Evolutionary conservation across 2,888 invertebrate genomes (phyloP).

Genomic region (Acrocyrtus sp.): DNA sequence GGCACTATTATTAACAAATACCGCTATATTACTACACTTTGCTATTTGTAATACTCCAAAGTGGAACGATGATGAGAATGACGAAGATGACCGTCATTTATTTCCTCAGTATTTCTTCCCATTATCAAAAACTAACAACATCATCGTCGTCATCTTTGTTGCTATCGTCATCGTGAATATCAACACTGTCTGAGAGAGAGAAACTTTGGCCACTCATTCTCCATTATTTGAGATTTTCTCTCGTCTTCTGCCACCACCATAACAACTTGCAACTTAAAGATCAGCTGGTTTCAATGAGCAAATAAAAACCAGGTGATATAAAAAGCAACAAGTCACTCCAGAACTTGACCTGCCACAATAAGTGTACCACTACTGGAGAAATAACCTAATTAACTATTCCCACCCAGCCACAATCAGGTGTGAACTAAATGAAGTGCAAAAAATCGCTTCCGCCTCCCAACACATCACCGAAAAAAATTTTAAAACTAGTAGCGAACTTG

Average conservation of each 20-base stretch:
- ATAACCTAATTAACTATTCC: background rate
- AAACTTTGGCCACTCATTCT: slow-evolving; percentile 55
- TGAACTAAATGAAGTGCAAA: too few species aligned
- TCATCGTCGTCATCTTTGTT: slow-evolving; percentile 55
- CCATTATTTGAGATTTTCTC: slow-evolving; percentile 51
- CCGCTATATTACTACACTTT: too few species aligned
- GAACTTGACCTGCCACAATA: slow-evolving; percentile 54
- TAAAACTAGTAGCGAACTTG: too few species aligned
- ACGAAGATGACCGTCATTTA: slow-evolving; percentile 55
- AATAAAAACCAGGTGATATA: slow-evolving; percentile 46
- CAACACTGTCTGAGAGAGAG: slow-evolving; percentile 43
- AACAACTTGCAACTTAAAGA: slow-evolving; percentile 46
- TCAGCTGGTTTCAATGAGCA: slow-evolving; percentile 52
- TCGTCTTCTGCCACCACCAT: slow-evolving; percentile 31
- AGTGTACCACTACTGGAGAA: background rate
- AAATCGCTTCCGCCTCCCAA: too few species aligned
- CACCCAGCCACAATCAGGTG: too few species aligned
- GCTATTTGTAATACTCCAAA: background rate
- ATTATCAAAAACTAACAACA: slow-evolving; percentile 52
- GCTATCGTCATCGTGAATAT: slow-evolving; percentile 57
- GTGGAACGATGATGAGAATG: slow-evolving; percentile 35
- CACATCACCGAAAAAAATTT: too few species aligned
- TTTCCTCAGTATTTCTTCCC: slow-evolving; percentile 51
- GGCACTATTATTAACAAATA: too few species aligned
- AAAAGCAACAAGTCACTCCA: slow-evolving; percentile 43